A percentile compares a stretch with the other conserved stretches of the same genome.
These are phyloP conservation scores for Archocentrus centrarchus DNA, from an alignment of 2,113 vertebrate species.

Conservation along the genomic window DNA sequence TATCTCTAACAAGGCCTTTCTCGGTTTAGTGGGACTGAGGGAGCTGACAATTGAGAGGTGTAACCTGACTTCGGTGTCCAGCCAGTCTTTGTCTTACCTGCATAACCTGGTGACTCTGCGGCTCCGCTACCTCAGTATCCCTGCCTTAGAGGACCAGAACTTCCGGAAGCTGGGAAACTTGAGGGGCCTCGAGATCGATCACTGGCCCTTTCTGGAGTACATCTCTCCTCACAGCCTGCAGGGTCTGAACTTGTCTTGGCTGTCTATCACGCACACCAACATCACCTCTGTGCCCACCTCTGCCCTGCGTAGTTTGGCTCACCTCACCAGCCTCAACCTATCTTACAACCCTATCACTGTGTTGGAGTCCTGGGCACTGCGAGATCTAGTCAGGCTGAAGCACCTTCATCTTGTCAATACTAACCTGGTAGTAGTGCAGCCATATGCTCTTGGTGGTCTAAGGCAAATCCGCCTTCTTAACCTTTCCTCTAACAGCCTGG, in stretches of 20 bases:
- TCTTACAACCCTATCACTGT: constrained; percentile 95
- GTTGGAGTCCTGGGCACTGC: constrained; percentile 91
- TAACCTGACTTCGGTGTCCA: constrained; percentile 94
- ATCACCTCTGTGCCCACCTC: constrained; percentile 91
- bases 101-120: constrained; percentile 88
- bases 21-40: constrained; percentile 87
- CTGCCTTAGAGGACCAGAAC: constrained; percentile 90
- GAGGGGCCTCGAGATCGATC: constrained; percentile 90
- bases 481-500: constrained; percentile 90
- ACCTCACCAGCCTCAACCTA: constrained; percentile 92
- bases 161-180: constrained; percentile 89
- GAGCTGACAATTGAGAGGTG: constrained; percentile 94
- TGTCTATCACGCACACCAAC: constrained; percentile 96
- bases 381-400: constrained; percentile 91
- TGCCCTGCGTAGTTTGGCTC: constrained; percentile 89
- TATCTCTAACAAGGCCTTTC: constrained; percentile 94
- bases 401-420: constrained; percentile 94
- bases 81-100: constrained; percentile 92
- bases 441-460: constrained; percentile 90
- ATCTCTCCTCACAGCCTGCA: constrained; percentile 90
- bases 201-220: constrained; percentile 94
- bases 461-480: constrained; percentile 94
- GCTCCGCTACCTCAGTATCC: constrained; percentile 91
- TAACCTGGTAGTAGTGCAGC: constrained; percentile 86
- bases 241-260: constrained; percentile 93